Percentiles rank a stretch among this genome's conserved stretches.
These are phyloP conservation scores for Peromyscus eremicus DNA, from an alignment of 2,797 vertebrate genomes.

Conservation along the genomic window DNA sequence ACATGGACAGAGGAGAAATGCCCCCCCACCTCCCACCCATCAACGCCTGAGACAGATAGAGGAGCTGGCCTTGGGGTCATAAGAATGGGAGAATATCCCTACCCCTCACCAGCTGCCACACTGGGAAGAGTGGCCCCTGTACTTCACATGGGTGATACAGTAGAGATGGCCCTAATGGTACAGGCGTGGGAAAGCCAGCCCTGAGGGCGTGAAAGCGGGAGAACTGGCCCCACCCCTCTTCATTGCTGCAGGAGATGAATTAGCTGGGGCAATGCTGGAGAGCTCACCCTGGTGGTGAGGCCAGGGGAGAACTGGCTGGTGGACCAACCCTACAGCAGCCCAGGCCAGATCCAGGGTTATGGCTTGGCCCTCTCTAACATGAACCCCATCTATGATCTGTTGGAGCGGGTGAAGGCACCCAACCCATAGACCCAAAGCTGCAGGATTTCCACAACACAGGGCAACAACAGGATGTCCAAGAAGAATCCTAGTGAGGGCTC, in stretches of 20 bases:
- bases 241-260: background rate
- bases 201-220: background rate
- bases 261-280: background rate
- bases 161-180: background rate
- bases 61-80: too few relatives aligned
- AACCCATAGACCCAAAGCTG: background rate
- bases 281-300: background rate
- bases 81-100: background rate
- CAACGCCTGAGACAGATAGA: background rate
- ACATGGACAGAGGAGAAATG: too few relatives aligned
- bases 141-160: background rate
- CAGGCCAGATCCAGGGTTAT: background rate
- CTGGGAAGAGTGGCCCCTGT: background rate
- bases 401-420: background rate
- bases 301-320: background rate
- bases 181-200: background rate
- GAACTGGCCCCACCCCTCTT: background rate
- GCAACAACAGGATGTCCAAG: background rate
- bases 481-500: background rate
- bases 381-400: background rate
- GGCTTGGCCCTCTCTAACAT: background rate
- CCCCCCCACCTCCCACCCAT: too few relatives aligned
- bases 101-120: background rate
- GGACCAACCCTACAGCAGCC: background rate
- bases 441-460: background rate